Conservation (phyloP, 2,113 vertebrate genomes). For the Raja brachyura region DNA sequence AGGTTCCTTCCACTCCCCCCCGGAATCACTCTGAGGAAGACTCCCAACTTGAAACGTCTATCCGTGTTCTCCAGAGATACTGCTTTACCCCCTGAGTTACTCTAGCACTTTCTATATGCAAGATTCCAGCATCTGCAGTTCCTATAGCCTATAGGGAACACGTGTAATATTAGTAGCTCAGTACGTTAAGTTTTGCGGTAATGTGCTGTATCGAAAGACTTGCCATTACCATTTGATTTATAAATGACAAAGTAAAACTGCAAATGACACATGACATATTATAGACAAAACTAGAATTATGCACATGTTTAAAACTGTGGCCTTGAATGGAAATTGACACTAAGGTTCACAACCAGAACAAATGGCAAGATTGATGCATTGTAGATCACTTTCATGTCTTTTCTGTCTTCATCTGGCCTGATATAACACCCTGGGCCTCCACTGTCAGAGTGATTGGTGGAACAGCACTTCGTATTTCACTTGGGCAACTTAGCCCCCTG, state of each 20-base stretch:
- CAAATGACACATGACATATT: not conserved
- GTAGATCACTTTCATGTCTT: not conserved
- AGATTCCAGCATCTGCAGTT: too few species aligned
- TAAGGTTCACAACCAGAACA: not conserved
- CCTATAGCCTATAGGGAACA: not conserved
- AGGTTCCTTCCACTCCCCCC: too few species aligned
- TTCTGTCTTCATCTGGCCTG: not conserved
- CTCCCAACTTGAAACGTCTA: too few species aligned
- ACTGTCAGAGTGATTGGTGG: too few species aligned
- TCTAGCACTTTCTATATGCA: too few species aligned
- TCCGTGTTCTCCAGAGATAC: too few species aligned
- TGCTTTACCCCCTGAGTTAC: too few species aligned
- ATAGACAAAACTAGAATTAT: not conserved
- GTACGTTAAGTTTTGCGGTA: not conserved
- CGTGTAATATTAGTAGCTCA: not conserved
- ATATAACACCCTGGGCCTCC: too few species aligned
- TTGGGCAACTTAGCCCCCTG: too few species aligned
- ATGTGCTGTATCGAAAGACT: not conserved
- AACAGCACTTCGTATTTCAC: too few species aligned
- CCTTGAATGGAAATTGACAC: not conserved
- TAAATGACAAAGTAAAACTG: not conserved
- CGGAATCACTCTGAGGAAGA: too few species aligned
- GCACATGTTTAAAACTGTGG: not conserved
- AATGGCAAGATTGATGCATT: not conserved
- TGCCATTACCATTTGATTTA: not conserved